phyloP scores from a whole-genome alignment of 2,888 invertebrate genomes.

The Erannis defoliaria region DNA sequence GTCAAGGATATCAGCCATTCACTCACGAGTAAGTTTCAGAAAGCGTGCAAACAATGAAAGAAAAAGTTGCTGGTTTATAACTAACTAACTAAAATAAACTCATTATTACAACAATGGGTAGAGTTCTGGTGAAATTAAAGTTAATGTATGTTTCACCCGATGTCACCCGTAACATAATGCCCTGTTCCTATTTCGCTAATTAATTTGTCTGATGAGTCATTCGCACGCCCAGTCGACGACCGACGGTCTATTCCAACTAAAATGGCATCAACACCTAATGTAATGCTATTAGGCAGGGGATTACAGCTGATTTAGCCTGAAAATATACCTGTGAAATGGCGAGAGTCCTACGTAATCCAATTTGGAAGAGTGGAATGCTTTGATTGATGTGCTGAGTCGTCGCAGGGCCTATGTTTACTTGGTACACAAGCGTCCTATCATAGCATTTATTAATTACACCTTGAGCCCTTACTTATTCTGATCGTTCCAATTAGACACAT shows the following conservation, averaged over 20 bases:
- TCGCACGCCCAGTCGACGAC: constrained; percentile 55
- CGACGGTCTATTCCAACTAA: constrained; percentile 41
- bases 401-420: neutral
- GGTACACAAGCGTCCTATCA: neutral
- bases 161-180: constrained; percentile 22
- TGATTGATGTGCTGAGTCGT: neutral
- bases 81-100: constrained; percentile 1
- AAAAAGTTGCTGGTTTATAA: constrained; percentile 16
- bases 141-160: neutral
- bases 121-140: constrained; percentile 2
- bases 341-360: constrained; percentile 17
- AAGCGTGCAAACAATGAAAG: constrained; percentile 27
- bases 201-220: constrained; percentile 68
- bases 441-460: constrained; percentile 2
- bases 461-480: constrained; percentile 3
- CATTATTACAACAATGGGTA: constrained; percentile 4
- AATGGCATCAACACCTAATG: constrained; percentile 58
- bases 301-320: constrained; percentile 36
- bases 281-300: constrained; percentile 47
- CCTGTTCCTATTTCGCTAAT: constrained; percentile 65
- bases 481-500: constrained; percentile 1
- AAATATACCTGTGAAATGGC: constrained; percentile 28
- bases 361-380: constrained; percentile 6
- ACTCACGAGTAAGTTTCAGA: constrained; percentile 27
- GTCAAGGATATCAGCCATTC: constrained; percentile 24